phyloP scores from a whole-genome alignment of 2,888 invertebrate species.

The Pasiphila rectangulata region DNA sequence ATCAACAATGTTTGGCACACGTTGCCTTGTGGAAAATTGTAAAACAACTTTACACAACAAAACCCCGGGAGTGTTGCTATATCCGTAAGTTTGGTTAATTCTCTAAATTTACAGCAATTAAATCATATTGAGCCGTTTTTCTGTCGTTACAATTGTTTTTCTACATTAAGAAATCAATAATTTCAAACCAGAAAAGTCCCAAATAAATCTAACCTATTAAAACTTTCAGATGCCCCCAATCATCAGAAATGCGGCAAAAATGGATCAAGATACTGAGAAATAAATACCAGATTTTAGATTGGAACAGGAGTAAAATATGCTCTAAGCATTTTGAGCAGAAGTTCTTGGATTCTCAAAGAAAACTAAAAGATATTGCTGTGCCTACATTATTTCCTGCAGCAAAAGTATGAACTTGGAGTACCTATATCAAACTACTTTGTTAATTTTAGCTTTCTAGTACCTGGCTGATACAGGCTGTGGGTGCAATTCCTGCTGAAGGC shows the following conservation, averaged over 20 bases:
- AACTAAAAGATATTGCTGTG: conserved; percentile 56
- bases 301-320: conserved; percentile 63
- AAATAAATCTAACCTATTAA: not conserved
- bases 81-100: conserved; percentile 58
- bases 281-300: conserved; percentile 59
- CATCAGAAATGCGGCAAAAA: conserved; percentile 57
- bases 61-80: conserved; percentile 53
- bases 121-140: too few species aligned
- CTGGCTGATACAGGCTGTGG: too few species aligned
- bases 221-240: conserved; percentile 54
- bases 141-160: too few species aligned
- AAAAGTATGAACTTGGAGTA: too few species aligned
- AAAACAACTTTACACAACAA: conserved; percentile 59
- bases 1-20: conserved; percentile 49
- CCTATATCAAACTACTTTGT: too few species aligned
- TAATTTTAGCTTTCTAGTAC: too few species aligned
- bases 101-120: too few species aligned
- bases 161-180: too few species aligned
- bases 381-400: conserved; percentile 55
- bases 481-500: too few species aligned
- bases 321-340: conserved; percentile 68
- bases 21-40: conserved; percentile 61
- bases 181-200: too few species aligned
- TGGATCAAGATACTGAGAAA: conserved; percentile 62
- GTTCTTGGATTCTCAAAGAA: conserved; percentile 59